These are phyloP conservation scores for Baccha elongata DNA, from an alignment of 2,888 invertebrate species.

Conservation along the genomic window DNA sequence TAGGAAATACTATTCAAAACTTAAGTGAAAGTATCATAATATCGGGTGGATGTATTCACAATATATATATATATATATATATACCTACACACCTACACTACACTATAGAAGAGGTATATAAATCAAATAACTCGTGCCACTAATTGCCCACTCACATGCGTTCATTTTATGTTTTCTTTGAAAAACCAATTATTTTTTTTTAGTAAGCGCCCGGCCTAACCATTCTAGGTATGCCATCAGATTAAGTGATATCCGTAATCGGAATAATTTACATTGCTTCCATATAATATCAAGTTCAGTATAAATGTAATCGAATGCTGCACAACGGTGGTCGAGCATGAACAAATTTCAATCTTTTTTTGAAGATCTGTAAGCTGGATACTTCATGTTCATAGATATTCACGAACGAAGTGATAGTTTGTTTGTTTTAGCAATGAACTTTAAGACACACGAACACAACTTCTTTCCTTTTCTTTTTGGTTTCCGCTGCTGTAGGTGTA, in stretches of 20 bases:
- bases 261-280: slow-evolving; percentile 60
- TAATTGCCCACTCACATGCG: slow-evolving; percentile 22
- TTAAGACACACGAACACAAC: neutral
- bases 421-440: slow-evolving; percentile 41
- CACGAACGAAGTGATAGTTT: neutral
- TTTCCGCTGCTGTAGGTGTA: too few species aligned
- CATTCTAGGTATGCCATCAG: slow-evolving; percentile 47
- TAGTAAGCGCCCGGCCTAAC: slow-evolving; percentile 34
- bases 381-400: slow-evolving; percentile 23
- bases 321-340: slow-evolving; percentile 16
- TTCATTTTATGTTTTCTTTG: neutral
- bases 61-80: too few species aligned
- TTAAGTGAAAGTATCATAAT: too few species aligned
- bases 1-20: too few species aligned
- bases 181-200: slow-evolving; percentile 24
- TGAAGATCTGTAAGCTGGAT: slow-evolving; percentile 38
- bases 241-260: slow-evolving; percentile 58
- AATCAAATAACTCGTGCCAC: slow-evolving; percentile 11
- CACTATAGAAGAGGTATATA: too few species aligned
- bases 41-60: neutral
- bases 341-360: slow-evolving; percentile 32
- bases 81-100: too few species aligned
- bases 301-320: slow-evolving; percentile 53
- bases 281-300: slow-evolving; percentile 52
- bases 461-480: too few species aligned